Percentiles rank a stretch among this genome's conserved stretches.
These are phyloP conservation scores for Caradrina kadenii DNA, from an alignment of 2,888 invertebrate species.

Conservation along the genomic window DNA sequence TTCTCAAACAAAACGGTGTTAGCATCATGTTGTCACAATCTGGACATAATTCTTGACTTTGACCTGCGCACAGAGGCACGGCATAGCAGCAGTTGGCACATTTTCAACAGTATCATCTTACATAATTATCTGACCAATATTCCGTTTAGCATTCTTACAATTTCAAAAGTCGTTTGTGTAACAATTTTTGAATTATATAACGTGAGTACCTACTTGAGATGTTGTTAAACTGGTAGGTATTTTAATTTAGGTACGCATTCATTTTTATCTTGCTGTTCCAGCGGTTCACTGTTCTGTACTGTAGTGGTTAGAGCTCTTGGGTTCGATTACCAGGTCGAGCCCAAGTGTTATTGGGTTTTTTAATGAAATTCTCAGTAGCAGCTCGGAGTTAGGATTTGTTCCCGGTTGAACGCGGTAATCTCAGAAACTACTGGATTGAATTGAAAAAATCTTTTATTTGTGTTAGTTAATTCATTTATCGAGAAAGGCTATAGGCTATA, in stretches of 20 bases:
- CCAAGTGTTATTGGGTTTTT: too few species aligned
- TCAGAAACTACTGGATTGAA: too few species aligned
- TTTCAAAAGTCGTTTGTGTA: constrained; percentile 51
- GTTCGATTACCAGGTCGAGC: too few species aligned
- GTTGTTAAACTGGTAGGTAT: background rate
- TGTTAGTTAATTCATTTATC: too few species aligned
- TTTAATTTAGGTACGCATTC: background rate
- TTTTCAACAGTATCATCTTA: constrained; percentile 44
- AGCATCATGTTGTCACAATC: constrained; percentile 22
- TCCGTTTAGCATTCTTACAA: constrained; percentile 37
- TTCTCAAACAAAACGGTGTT: constrained; percentile 4
- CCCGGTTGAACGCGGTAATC: too few species aligned
- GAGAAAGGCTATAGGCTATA: too few species aligned
- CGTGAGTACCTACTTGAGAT: constrained; percentile 1
- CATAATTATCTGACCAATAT: constrained; percentile 44
- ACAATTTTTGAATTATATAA: constrained; percentile 51
- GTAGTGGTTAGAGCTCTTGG: too few species aligned
- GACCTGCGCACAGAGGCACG: constrained; percentile 20
- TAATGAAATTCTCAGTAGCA: too few species aligned
- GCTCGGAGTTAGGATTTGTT: too few species aligned
- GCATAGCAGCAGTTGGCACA: constrained; percentile 16
- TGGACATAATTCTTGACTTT: constrained; percentile 33
- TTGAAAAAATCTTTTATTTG: too few species aligned
- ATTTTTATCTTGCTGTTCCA: too few species aligned
- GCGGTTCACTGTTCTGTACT: too few species aligned